Conservation (phyloP, 2,888 invertebrate species). For the Napeogenes sylphis region DNA sequence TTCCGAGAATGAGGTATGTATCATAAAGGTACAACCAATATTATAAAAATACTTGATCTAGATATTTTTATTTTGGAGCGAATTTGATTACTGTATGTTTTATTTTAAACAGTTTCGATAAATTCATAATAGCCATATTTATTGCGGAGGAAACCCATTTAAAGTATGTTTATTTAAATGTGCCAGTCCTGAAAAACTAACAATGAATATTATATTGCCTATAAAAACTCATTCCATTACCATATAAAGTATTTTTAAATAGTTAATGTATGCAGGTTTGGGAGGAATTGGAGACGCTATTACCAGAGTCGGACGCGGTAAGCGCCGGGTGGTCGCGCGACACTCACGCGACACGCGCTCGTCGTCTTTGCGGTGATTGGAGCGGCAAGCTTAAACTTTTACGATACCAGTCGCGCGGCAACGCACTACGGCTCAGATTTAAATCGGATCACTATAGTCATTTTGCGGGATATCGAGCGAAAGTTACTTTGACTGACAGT, state of each 20-base stretch:
- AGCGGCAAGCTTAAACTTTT: slow-evolving; percentile 85
- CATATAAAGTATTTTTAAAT: no score
- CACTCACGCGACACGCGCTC: slow-evolving; percentile 46
- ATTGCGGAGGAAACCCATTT: no score
- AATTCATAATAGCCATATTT: no score
- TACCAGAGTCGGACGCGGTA: slow-evolving; percentile 60
- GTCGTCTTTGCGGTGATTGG: slow-evolving; percentile 88
- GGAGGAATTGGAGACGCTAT: slow-evolving; percentile 56
- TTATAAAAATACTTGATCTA: neutral
- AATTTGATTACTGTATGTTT: no score
- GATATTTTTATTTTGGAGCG: no score
- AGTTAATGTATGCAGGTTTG: slow-evolving; percentile 18
- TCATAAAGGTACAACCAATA: neutral
- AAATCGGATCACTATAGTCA: slow-evolving; percentile 87
- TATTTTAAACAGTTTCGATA: no score
- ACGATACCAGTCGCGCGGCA: slow-evolving; percentile 79
- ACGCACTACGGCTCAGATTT: slow-evolving; percentile 82
- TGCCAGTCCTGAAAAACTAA: no score
- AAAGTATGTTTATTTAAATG: no score
- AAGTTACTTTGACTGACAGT: slow-evolving; percentile 85
- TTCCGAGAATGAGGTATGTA: slow-evolving; percentile 58
- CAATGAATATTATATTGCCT: no score
- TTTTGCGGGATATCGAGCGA: slow-evolving; percentile 85
- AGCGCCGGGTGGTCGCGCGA: slow-evolving; percentile 65
- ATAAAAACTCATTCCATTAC: no score